These are phyloP conservation scores for Motacilla tschutschensis DNA, from an alignment of 2,113 vertebrate genomes.

Conservation along the genomic window DNA sequence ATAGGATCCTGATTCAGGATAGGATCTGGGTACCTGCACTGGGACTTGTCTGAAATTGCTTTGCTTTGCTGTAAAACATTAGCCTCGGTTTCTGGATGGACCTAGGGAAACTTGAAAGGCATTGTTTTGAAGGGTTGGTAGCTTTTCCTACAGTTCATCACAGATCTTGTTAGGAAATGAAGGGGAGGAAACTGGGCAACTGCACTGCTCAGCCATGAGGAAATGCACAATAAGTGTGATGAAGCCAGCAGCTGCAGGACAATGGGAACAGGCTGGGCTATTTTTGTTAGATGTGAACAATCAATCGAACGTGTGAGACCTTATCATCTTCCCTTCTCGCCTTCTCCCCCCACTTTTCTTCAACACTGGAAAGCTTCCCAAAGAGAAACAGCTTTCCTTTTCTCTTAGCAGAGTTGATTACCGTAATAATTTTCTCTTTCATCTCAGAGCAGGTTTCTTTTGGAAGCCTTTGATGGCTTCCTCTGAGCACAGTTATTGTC, in stretches of 20 bases:
- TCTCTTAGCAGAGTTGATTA: constrained; percentile 57
- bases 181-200: constrained; percentile 66
- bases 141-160: constrained; percentile 49
- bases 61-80: neutral
- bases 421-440: constrained; percentile 57
- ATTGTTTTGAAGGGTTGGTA: constrained; percentile 9
- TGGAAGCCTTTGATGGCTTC: constrained; percentile 47
- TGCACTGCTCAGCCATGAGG: constrained; percentile 38
- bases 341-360: constrained; percentile 16
- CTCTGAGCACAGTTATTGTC: constrained; percentile 12
- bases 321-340: constrained; percentile 26
- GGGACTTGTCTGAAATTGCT: neutral
- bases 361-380: constrained; percentile 55
- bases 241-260: constrained; percentile 69
- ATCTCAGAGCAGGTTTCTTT: constrained; percentile 58
- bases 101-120: neutral
- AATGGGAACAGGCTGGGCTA: constrained; percentile 63
- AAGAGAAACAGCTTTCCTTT: constrained; percentile 59
- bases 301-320: constrained; percentile 48
- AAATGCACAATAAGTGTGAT: constrained; percentile 46
- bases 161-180: constrained; percentile 61
- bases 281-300: constrained; percentile 72
- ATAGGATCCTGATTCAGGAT: neutral
- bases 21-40: neutral
- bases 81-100: neutral